Percentiles rank a stretch among this genome's conserved stretches.
Evolutionary conservation across 2,888 invertebrate species (phyloP).

Genomic region (Psococerastis gibbosa): DNA sequence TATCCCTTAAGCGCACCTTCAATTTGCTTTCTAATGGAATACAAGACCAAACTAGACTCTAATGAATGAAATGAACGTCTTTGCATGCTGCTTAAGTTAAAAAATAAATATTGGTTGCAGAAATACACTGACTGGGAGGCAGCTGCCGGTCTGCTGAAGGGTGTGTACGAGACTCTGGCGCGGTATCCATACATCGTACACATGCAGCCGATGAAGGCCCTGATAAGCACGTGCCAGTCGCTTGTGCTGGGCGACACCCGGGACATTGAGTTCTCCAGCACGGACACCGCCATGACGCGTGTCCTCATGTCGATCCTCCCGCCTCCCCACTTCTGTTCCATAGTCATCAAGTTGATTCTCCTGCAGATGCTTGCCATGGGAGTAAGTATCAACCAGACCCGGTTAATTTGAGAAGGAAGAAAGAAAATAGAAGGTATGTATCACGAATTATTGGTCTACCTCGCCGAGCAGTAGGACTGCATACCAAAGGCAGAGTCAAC

Average conservation of each 20-base stretch:
- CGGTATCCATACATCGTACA: conserved; percentile 92
- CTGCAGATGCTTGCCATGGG: conserved; percentile 88
- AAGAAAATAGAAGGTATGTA: no score
- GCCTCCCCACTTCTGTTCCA: conserved; percentile 87
- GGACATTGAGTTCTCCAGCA: conserved; percentile 19
- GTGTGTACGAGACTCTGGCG: conserved; percentile 83
- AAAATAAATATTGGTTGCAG: conserved; percentile 30
- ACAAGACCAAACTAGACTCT: neutral
- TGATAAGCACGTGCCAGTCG: conserved; percentile 69
- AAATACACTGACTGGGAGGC: conserved; percentile 96
- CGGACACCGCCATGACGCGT: conserved; percentile 24
- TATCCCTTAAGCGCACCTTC: no score
- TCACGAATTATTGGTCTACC: no score
- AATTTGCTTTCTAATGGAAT: no score
- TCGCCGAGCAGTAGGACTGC: conserved; percentile 3
- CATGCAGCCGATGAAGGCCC: conserved; percentile 73
- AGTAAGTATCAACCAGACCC: conserved; percentile 41
- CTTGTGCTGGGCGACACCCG: conserved; percentile 61
- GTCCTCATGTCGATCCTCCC: conserved; percentile 82
- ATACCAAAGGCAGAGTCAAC: neutral
- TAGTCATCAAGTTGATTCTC: conserved; percentile 86
- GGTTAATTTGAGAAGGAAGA: no score
- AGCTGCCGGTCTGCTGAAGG: conserved; percentile 81
- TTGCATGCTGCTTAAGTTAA: no score
- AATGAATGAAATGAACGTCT: no score